Evolutionary conservation across 2,113 vertebrate genomes (phyloP), one percentile per base, ranked within the genome.

Genomic region (Mohoua ochrocephala): DNA sequence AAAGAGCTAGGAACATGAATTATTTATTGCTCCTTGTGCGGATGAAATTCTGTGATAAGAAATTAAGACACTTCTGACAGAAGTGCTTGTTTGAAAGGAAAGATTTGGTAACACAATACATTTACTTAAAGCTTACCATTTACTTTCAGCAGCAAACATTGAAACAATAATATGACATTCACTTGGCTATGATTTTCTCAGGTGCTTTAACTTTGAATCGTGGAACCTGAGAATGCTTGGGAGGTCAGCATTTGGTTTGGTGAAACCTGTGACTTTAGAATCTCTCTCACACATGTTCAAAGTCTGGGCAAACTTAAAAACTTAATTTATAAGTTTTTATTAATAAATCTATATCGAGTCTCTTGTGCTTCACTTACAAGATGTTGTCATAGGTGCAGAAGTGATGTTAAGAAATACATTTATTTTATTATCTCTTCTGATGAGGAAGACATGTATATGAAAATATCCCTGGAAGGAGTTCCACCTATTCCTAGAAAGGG

Each of bases 11-110:
- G 57, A 86, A 74, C 97, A 98, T 99, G 98, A 98, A 99, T 99
- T 98, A 99, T 99, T 98, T 98, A 99, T 98, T 96, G 93, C 89
- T 97, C 89, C 97, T 97, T 90, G 95, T 97, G 97, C 35, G 96
- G 97, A 97, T 98, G 98, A 98, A 98, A 98, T 98, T 98, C 97
- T 98, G 97, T 98, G 98, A 98, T 97, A 97, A 98, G 98, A 98
- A 98, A 98, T 98, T 98, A 98, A 98, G 98, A 98, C 96, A 97
- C 98, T 98, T 98, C 97, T 97, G 98, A 97, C 97, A 97, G 97
- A 96, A 97, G 95, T 93, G 86, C 87, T 97, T 94, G 97, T 96
- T 97, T 97, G 94, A 95, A 93, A 97, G 96, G 94, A 91, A 97
- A 96, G 97, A 95, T 96, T 97, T 96, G 93, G 97, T 94, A 97